A percentile compares a stretch with the other conserved stretches of the same genome.
phyloP scores from a whole-genome alignment of 2,888 invertebrate genomes.

The Piscicola geometra region DNA sequence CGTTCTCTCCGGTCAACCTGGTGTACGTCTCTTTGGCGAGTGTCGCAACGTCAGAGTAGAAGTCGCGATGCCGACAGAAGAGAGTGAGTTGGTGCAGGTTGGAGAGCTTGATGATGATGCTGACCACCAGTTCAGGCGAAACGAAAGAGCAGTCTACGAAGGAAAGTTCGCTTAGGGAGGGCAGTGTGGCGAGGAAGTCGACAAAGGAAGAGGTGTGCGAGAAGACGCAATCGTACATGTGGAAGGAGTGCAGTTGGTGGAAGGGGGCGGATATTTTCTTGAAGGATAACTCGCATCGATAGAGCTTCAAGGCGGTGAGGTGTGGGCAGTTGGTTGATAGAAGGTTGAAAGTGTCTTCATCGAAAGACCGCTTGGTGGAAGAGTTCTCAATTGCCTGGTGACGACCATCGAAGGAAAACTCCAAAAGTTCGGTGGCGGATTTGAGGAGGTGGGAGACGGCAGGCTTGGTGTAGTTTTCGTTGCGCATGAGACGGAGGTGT shows the following conservation, averaged over 20 bases:
- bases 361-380: background rate
- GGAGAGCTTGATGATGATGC: slow-evolving; percentile 28
- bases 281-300: slow-evolving; percentile 24
- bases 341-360: background rate
- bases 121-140: slow-evolving; percentile 28
- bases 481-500: slow-evolving; percentile 36
- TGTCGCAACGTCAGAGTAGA: slow-evolving; percentile 34
- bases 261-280: slow-evolving; percentile 14
- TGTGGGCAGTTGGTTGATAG: background rate
- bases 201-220: slow-evolving; percentile 24
- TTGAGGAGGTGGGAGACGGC: slow-evolving; percentile 36
- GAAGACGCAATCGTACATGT: slow-evolving; percentile 30
- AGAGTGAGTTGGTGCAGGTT: slow-evolving; percentile 25
- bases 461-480: slow-evolving; percentile 33
- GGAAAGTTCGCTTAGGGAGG: slow-evolving; percentile 31
- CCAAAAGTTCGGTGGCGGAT: slow-evolving; percentile 31
- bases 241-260: background rate
- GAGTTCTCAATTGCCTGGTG: background rate
- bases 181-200: slow-evolving; percentile 33
- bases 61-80: slow-evolving; percentile 21
- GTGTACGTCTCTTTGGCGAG: slow-evolving; percentile 38
- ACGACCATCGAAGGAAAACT: slow-evolving; percentile 11
- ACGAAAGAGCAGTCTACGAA: slow-evolving; percentile 36
- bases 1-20: slow-evolving; percentile 31
- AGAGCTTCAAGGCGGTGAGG: slow-evolving; percentile 16